These are phyloP conservation scores for Eupithecia tripunctaria DNA, from an alignment of 2,888 invertebrate species.

Conservation along the genomic window DNA sequence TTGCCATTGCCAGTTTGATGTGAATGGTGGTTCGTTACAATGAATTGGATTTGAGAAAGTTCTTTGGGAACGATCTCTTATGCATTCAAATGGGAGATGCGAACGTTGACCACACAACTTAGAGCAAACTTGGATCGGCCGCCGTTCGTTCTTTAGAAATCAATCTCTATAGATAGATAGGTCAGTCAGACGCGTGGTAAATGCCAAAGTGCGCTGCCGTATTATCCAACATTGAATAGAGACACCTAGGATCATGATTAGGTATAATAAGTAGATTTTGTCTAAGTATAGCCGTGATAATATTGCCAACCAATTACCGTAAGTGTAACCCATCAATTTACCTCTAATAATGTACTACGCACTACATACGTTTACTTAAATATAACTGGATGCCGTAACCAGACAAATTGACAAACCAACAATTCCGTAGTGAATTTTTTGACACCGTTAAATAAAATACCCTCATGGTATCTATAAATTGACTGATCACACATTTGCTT, in stretches of 20 bases:
- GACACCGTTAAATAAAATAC: background rate
- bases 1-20: slow-evolving; percentile 83
- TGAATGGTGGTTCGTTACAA: slow-evolving; percentile 74
- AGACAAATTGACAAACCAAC: too few relatives aligned
- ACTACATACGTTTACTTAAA: too few relatives aligned
- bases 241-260: background rate
- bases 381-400: too few relatives aligned
- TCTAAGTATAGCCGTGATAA: background rate
- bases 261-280: background rate
- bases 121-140: background rate
- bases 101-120: slow-evolving; percentile 25
- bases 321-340: background rate
- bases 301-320: background rate
- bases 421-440: too few relatives aligned
- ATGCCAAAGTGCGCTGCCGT: background rate
- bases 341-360: too few relatives aligned
- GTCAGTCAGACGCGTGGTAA: background rate
- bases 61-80: slow-evolving; percentile 23
- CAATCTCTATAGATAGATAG: background rate
- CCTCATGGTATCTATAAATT: background rate
- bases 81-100: slow-evolving; percentile 31
- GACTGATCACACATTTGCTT: background rate
- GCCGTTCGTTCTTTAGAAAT: background rate
- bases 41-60: slow-evolving; percentile 64
- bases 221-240: background rate